phyloP scores from a whole-genome alignment of 1,140 invertebrate species.

The Ceratosolen solmsi region DNA sequence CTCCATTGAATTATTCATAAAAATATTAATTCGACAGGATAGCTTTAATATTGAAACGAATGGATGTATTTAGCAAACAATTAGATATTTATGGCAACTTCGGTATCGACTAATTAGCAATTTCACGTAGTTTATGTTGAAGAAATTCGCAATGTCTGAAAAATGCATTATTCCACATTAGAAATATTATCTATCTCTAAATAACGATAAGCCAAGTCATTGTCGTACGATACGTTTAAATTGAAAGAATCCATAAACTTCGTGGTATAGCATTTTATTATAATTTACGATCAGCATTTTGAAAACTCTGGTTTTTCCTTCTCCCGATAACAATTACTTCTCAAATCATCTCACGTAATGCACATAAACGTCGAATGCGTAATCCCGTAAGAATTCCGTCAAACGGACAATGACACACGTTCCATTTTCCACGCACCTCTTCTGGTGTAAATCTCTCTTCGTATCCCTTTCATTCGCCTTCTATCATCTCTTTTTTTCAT shows the following conservation, averaged over 20 bases:
- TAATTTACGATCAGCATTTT: neutral
- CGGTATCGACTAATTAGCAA: too few relatives aligned
- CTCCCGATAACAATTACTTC: slow-evolving; percentile 5
- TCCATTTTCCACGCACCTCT: slow-evolving; percentile 20
- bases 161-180: too few relatives aligned
- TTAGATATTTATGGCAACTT: too few relatives aligned
- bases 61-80: neutral
- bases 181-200: too few relatives aligned
- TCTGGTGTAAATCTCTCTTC: neutral
- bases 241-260: neutral
- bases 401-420: slow-evolving; percentile 29
- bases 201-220: too few relatives aligned
- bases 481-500: neutral
- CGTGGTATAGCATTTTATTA: neutral
- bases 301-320: neutral
- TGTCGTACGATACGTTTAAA: too few relatives aligned
- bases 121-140: too few relatives aligned
- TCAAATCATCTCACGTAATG: slow-evolving; percentile 22
- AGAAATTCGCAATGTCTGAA: too few relatives aligned
- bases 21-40: neutral
- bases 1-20: neutral
- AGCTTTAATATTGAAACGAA: neutral
- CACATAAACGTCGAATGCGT: slow-evolving; percentile 16
- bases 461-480: neutral
- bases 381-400: slow-evolving; percentile 22